Conservation (phyloP, 2,888 invertebrate genomes). For the Neelides folsomi region DNA sequence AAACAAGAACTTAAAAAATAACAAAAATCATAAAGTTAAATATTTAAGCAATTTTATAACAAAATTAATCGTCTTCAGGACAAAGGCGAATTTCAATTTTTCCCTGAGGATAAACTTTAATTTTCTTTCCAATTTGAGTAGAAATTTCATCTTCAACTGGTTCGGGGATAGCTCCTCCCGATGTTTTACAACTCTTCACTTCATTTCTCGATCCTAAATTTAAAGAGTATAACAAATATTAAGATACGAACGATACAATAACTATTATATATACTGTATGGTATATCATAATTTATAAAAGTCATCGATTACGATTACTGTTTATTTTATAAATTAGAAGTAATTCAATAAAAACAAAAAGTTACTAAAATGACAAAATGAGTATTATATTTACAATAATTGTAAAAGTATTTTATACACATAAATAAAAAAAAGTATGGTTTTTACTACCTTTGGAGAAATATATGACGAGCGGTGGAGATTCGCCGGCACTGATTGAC, state of each 20-base stretch:
- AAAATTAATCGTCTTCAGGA: no score
- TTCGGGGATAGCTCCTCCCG: background rate
- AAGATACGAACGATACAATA: background rate
- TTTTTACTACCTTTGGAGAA: conserved; percentile 19
- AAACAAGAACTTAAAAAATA: no score
- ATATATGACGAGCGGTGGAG: conserved; percentile 25
- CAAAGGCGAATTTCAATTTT: conserved; percentile 11
- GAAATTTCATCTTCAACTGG: conserved; percentile 21
- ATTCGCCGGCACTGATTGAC: conserved; percentile 12
- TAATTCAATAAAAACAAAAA: no score
- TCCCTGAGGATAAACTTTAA: conserved; percentile 19
- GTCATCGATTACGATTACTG: no score
- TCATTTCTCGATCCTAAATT: conserved; percentile 16
- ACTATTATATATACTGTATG: background rate
- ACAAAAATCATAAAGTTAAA: no score
- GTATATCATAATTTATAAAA: no score
- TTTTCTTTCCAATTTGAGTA: conserved; percentile 17
- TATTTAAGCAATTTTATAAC: no score
- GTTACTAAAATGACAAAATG: no score
- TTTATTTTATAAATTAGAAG: no score
- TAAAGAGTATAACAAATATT: background rate
- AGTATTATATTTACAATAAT: no score
- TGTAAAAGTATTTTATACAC: no score
- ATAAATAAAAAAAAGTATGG: background rate
- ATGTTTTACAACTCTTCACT: conserved; percentile 9